Conservation (phyloP, 2,888 invertebrate genomes). For the Papilio elwesi region DNA sequence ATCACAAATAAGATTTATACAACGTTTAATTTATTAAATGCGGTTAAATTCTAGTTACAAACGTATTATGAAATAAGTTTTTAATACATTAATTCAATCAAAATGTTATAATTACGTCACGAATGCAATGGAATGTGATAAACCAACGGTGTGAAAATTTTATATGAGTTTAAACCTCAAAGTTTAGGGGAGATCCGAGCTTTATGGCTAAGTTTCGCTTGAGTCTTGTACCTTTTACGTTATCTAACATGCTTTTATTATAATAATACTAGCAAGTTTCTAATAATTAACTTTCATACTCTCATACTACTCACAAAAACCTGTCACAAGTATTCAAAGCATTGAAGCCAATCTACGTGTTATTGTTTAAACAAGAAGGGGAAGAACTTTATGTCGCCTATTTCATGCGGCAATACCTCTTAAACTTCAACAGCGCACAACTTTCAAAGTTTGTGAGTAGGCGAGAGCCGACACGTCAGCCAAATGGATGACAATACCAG, state of each 20-base stretch:
- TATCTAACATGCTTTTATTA: no score
- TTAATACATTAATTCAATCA: no score
- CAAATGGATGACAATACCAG: slow-evolving; percentile 68
- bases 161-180: no score
- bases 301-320: not conserved
- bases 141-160: no score
- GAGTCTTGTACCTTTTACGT: no score
- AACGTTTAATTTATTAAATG: not conserved
- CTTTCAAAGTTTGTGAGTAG: slow-evolving; percentile 36
- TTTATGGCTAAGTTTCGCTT: no score
- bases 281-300: slow-evolving; percentile 1
- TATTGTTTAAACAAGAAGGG: slow-evolving; percentile 49
- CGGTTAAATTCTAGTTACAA: no score
- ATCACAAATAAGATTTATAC: slow-evolving; percentile 11
- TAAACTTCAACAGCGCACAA: slow-evolving; percentile 46
- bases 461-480: slow-evolving; percentile 65
- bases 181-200: no score
- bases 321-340: not conserved
- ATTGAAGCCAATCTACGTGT: slow-evolving; percentile 59
- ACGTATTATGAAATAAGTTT: no score
- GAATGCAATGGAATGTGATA: no score
- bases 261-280: not conserved
- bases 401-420: slow-evolving; percentile 20
- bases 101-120: no score
- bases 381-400: slow-evolving; percentile 52